Conservation (phyloP, 53 echinoderm and acorn worm genomes). For the Stichopus horrens region DNA sequence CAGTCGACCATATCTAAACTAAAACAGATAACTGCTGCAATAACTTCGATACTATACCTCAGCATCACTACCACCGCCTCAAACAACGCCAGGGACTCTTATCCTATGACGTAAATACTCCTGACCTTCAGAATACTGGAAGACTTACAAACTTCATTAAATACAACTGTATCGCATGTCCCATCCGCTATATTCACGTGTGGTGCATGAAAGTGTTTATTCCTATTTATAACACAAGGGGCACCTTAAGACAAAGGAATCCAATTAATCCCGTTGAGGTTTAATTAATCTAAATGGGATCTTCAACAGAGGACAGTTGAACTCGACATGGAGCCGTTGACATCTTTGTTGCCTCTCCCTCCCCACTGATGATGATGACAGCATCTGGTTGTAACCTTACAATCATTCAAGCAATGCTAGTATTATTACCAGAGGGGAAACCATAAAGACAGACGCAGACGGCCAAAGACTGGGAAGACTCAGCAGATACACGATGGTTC, state of each 20-base stretch:
- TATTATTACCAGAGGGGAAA: not conserved
- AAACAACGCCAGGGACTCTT: not conserved
- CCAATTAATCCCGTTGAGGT: slow-evolving; percentile 25
- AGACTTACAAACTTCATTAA: not conserved
- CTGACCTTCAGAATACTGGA: not conserved
- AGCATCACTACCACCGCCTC: not conserved
- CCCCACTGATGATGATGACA: not conserved
- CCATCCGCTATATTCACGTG: not conserved
- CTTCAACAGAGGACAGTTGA: slow-evolving; percentile 11
- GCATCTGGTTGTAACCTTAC: not conserved
- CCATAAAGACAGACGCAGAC: too few species aligned
- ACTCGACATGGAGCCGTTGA: not conserved
- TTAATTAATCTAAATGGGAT: slow-evolving; percentile 27
- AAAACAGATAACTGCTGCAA: too few species aligned
- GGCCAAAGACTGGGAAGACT: too few species aligned
- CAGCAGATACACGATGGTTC: too few species aligned
- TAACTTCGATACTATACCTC: not conserved
- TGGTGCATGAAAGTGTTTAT: not conserved
- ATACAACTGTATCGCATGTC: not conserved
- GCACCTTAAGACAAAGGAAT: slow-evolving; percentile 18
- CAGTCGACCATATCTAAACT: too few species aligned
- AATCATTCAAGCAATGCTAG: slow-evolving; percentile 27
- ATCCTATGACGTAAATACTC: not conserved
- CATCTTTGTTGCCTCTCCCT: not conserved
- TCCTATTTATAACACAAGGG: not conserved